phyloP scores from a whole-genome alignment of 2,113 vertebrate genomes.

The Lontra canadensis region DNA sequence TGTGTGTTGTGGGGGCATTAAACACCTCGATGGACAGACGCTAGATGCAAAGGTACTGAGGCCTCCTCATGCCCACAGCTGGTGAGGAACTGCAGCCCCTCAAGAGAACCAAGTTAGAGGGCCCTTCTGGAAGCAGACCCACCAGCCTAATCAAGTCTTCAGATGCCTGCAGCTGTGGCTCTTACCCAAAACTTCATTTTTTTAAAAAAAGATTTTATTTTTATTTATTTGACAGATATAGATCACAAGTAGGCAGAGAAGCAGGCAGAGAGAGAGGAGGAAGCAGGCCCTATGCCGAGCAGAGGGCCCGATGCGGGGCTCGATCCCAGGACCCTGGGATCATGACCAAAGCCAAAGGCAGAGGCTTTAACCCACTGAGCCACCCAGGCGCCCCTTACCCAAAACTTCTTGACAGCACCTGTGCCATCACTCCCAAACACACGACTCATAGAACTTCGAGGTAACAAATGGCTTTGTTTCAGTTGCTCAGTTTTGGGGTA shows the following conservation, averaged over 20 bases:
- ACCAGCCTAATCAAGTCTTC: background rate
- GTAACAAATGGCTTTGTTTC: background rate
- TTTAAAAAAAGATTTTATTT: no score
- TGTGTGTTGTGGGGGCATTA: background rate
- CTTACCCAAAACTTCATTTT: no score
- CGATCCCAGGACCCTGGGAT: no score
- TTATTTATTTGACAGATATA: no score
- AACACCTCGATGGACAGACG: background rate
- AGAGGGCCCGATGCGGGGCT: no score
- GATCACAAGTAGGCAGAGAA: no score
- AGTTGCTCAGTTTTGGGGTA: background rate
- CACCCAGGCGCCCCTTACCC: no score
- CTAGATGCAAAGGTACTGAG: background rate
- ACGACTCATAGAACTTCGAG: background rate
- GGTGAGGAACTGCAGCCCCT: background rate
- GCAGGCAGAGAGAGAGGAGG: no score
- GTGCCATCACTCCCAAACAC: background rate
- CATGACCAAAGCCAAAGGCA: no score
- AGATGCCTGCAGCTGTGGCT: background rate
- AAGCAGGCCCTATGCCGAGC: no score
- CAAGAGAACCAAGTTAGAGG: background rate
- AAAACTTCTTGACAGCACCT: background rate
- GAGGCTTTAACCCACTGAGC: no score
- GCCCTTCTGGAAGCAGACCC: background rate
- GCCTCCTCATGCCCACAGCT: background rate